Conservation (phyloP, 2,888 invertebrate species). For the Watsonalla binaria region DNA sequence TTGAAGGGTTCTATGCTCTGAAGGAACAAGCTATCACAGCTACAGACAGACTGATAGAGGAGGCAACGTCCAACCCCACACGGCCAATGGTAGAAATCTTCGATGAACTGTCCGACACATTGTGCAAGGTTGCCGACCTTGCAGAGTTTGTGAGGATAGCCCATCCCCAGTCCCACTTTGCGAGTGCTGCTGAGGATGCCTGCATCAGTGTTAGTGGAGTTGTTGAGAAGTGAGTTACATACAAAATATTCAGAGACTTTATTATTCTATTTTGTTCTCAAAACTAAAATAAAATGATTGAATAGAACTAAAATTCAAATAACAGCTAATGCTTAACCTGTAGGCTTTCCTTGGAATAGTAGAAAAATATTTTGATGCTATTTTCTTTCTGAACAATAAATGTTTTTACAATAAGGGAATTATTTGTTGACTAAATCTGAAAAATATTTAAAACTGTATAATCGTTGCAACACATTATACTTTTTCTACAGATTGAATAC, state of each 20-base stretch:
- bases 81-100: conserved; percentile 95
- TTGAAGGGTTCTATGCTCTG: conserved; percentile 88
- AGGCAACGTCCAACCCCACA: conserved; percentile 83
- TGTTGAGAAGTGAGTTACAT: conserved; percentile 88
- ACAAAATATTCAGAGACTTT: background rate
- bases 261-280: no score
- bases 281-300: no score
- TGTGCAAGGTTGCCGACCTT: conserved; percentile 97
- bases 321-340: no score
- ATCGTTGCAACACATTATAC: background rate
- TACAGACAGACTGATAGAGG: conserved; percentile 85
- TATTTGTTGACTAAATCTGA: no score
- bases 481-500: conserved; percentile 88
- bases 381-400: conserved; percentile 10
- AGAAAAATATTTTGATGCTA: background rate
- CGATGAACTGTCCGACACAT: conserved; percentile 95
- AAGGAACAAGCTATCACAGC: conserved; percentile 85
- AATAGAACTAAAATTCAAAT: no score
- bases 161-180: conserved; percentile 88
- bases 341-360: no score
- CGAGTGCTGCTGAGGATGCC: conserved; percentile 92
- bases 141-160: conserved; percentile 97
- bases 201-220: conserved; percentile 93
- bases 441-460: no score
- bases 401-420: no score